A percentile compares a stretch with the other conserved stretches of the same genome.
Conservation (phyloP, 2,113 vertebrate species). For the Plecotus auritus region DNA sequence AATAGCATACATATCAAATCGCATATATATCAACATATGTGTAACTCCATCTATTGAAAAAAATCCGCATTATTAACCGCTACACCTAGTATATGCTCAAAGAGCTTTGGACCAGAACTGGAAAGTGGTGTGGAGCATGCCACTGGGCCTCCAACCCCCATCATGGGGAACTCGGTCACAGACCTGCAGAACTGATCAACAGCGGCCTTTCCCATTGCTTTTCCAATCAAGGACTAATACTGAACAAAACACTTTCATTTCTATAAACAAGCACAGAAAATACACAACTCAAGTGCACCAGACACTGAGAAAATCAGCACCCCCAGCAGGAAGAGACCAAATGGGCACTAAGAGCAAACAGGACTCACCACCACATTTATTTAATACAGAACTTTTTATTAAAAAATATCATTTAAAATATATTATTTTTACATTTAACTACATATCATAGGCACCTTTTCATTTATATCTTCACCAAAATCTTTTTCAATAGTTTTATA, state of each 20-base stretch:
- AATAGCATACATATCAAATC: too few relatives aligned
- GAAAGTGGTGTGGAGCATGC: neutral
- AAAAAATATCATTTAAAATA: neutral
- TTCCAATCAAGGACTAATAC: neutral
- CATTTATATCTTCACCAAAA: neutral
- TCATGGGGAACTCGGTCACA: neutral
- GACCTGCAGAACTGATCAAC: neutral
- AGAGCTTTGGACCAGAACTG: neutral
- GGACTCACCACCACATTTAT: neutral
- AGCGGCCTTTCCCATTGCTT: neutral
- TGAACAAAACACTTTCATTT: neutral
- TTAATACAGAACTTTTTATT: neutral
- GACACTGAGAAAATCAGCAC: neutral
- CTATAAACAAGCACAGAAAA: neutral
- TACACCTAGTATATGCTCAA: neutral
- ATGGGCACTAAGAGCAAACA: neutral
- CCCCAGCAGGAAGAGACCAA: neutral
- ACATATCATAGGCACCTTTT: neutral
- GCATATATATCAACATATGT: too few relatives aligned
- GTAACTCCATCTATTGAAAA: too few relatives aligned
- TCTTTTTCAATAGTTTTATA: neutral
- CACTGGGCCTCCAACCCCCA: neutral
- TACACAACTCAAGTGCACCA: fast-evolving
- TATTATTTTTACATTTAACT: neutral
- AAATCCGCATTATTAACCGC: too few relatives aligned